Percentiles rank a stretch among this genome's conserved stretches.
Conservation (phyloP, 2,888 invertebrate species). For the Habroteleia sp. region DNA sequence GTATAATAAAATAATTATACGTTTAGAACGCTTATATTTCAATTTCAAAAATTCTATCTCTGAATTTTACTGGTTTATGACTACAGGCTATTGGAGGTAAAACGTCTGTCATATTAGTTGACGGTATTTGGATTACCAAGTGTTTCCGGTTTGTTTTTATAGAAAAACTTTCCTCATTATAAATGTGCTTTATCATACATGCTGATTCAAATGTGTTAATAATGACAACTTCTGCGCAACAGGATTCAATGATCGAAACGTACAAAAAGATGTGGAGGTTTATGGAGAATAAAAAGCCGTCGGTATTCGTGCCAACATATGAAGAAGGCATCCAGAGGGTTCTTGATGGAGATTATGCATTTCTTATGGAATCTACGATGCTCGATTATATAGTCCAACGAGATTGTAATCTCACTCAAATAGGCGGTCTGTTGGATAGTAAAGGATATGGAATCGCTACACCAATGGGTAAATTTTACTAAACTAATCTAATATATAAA, state of each 20-base stretch:
- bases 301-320: constrained; percentile 93
- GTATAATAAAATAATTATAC: no score
- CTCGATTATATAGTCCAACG: constrained; percentile 97
- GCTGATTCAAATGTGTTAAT: background rate
- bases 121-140: no score
- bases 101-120: no score
- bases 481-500: no score
- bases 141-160: no score
- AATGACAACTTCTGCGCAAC: constrained; percentile 32
- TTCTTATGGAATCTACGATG: constrained; percentile 99
- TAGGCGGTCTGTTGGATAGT: constrained; percentile 92
- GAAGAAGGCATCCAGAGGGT: constrained; percentile 95
- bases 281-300: constrained; percentile 90
- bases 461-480: constrained; percentile 87
- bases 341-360: constrained; percentile 95
- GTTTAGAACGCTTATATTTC: no score
- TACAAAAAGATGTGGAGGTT: constrained; percentile 98
- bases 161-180: background rate
- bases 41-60: no score
- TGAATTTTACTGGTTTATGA: no score
- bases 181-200: background rate
- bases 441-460: constrained; percentile 98
- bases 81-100: no score
- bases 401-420: constrained; percentile 97
- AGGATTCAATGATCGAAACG: constrained; percentile 94